These are phyloP conservation scores for Aphaenogaster floridana DNA, from an alignment of 1,140 invertebrate species.

Conservation along the genomic window DNA sequence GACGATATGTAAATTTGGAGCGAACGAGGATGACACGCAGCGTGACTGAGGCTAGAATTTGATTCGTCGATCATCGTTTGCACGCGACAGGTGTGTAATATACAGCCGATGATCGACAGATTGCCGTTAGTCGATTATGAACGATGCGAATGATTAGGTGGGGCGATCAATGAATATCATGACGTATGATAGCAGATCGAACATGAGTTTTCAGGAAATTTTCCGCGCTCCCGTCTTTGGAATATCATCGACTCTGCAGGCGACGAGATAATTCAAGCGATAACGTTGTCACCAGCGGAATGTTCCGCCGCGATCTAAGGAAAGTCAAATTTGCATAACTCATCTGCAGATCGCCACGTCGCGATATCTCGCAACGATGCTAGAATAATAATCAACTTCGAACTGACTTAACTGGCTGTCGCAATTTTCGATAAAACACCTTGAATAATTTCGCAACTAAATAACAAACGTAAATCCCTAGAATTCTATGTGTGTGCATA, in stretches of 20 bases:
- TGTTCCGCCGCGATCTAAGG: slow-evolving; percentile 9
- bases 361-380: slow-evolving; percentile 23
- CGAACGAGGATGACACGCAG: slow-evolving; percentile 35
- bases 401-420: neutral
- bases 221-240: neutral
- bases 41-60: slow-evolving; percentile 25
- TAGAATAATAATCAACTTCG: slow-evolving; percentile 44
- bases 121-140: slow-evolving; percentile 44
- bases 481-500: neutral
- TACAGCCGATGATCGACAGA: slow-evolving; percentile 10
- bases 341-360: slow-evolving; percentile 33
- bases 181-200: neutral
- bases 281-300: slow-evolving; percentile 51
- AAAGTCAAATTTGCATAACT: slow-evolving; percentile 49
- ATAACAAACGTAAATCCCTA: neutral
- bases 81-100: slow-evolving; percentile 42
- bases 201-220: slow-evolving; percentile 20
- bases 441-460: slow-evolving; percentile 10
- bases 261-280: slow-evolving; percentile 49
- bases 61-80: slow-evolving; percentile 12
- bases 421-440: neutral
- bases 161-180: slow-evolving; percentile 14
- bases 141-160: slow-evolving; percentile 25
- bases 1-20: slow-evolving; percentile 40
- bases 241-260: slow-evolving; percentile 8